phyloP scores from a whole-genome alignment of 2,113 vertebrate species.

The Pycnonotus jocosus region DNA sequence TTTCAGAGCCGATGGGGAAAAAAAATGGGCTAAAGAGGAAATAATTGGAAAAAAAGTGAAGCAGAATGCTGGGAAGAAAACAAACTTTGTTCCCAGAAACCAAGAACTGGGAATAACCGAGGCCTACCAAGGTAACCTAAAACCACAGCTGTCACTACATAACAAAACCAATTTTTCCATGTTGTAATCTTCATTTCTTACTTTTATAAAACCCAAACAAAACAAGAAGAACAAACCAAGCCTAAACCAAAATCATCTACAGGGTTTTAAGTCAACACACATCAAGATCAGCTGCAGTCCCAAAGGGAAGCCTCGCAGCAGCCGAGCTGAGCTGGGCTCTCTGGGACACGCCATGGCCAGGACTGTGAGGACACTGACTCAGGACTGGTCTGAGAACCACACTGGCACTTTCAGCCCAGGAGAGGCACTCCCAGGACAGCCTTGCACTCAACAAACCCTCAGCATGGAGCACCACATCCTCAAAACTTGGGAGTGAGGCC shows the following conservation, averaged over 20 bases:
- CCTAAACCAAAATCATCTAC: neutral
- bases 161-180: neutral
- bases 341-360: neutral
- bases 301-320: neutral
- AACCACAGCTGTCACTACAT: neutral
- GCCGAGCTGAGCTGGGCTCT: neutral
- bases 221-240: neutral
- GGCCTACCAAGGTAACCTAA: neutral
- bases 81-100: neutral
- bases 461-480: accelerated
- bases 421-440: neutral
- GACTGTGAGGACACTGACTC: neutral
- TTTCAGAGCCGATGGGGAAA: neutral
- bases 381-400: neutral
- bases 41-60: neutral
- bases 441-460: neutral
- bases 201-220: neutral
- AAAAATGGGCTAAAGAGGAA: neutral
- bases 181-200: neutral
- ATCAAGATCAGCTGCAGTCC: neutral
- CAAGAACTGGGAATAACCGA: neutral
- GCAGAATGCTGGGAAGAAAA: neutral
- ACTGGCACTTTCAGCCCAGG: neutral
- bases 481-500: neutral
- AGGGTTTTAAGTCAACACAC: neutral